Evolutionary conservation across 2,797 vertebrate species (phyloP).

Genomic region (Iguana delicatissima): DNA sequence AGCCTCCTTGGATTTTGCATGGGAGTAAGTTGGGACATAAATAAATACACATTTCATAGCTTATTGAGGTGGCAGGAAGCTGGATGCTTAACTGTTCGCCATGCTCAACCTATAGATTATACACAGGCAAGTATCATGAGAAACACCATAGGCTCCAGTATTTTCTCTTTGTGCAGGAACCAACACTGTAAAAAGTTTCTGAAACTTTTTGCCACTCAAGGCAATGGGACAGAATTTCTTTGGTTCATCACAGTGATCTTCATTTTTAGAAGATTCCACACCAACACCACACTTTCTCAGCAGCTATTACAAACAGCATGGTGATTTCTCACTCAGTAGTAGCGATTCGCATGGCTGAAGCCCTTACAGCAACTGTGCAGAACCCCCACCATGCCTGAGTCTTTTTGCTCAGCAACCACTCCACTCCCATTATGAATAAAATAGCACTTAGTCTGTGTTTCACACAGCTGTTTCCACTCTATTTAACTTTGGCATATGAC

Average conservation of each 20-base stretch:
- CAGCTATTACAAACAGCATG: neutral
- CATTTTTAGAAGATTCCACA: neutral
- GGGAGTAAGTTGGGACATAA: no score
- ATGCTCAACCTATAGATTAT: neutral
- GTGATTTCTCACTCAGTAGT: neutral
- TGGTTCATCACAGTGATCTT: neutral
- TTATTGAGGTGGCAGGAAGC: no score
- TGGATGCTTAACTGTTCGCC: neutral
- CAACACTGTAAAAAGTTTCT: neutral
- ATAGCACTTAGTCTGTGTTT: neutral
- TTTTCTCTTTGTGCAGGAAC: neutral
- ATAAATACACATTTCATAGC: neutral
- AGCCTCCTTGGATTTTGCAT: no score
- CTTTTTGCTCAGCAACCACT: neutral
- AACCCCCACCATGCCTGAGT: neutral
- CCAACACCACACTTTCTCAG: neutral
- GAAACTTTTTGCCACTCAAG: neutral
- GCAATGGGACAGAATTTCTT: neutral
- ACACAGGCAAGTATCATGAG: neutral
- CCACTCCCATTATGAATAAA: constrained; percentile 8
- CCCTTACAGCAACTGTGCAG: neutral
- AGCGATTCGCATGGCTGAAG: neutral
- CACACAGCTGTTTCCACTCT: neutral
- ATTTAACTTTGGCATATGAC: constrained; percentile 3
- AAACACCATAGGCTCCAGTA: neutral